Base-by-base conservation (phyloP, 2,888 invertebrate species). In the Augochlorella aurata region DNA sequence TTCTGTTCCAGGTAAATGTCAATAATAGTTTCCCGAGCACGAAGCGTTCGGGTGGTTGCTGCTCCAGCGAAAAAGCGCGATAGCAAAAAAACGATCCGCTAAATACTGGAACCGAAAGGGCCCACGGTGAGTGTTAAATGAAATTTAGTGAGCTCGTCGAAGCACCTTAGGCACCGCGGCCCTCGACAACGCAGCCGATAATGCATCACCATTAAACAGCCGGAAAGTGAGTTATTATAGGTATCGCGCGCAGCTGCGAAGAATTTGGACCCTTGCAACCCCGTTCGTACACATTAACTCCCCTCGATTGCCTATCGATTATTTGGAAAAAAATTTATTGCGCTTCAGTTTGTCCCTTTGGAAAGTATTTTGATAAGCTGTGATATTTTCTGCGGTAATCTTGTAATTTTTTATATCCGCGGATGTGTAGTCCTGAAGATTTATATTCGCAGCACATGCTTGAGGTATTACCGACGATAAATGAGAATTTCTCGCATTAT, bases 141-240 rank as follows among this genome's bases (percentile, higher is more conserved):
- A 84, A 81, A 79, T 70, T 61, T 74, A 73, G 74, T n/a, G 63
- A 24, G 65, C 54, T 50, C 52, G 63, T 75, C 54, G 61, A 67
- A 82, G 44, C 58, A 73, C 61, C 58, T 47, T 71, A 66, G 61
- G 61, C 54, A 66, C 67, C 68, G 74, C 49, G 79, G 85, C 74
- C 84, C 29, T 29, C 29, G 29, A 29, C 29, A 2, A 69, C 76
- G 73, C 79, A 73, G 78, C 58, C 80, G 73, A 87, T 85, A 87
- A 90, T 88, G 85, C 78, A 89, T 90, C 83, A 86, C 80, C 82
- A 86, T 90, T 87, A 90, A 86, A 77, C 63, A 84, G 70, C 77
- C 77, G 79, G 85, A 85, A 85, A 88, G 78, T 89, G 84, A 89
- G 82, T 88, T 89, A 88, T 89, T 85, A 82, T 75, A 14, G 54